These are phyloP conservation scores for Oncorhynchus clarkii DNA, from an alignment of 2,113 vertebrate species.

Conservation along the genomic window DNA sequence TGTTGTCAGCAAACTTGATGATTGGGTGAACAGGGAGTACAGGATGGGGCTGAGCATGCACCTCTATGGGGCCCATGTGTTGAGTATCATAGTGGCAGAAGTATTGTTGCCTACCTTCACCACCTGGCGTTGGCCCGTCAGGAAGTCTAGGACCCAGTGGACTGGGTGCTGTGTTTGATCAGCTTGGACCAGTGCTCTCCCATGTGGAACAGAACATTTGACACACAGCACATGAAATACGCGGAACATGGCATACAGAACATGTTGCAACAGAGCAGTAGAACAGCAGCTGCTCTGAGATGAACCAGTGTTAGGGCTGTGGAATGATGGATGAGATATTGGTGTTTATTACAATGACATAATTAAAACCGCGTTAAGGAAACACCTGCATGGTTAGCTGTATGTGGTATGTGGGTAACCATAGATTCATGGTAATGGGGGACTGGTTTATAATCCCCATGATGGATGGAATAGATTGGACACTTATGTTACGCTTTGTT, in stretches of 20 bases:
- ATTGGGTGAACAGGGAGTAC: too few relatives aligned
- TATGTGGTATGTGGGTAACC: not conserved
- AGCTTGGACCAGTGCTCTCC: conserved; percentile 16
- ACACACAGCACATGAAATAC: not conserved
- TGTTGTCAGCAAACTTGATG: too few relatives aligned
- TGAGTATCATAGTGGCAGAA: too few relatives aligned
- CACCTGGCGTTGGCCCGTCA: too few relatives aligned
- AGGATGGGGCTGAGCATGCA: too few relatives aligned
- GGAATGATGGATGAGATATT: not conserved
- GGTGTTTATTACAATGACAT: not conserved
- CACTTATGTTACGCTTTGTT: not conserved
- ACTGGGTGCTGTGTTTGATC: conserved; percentile 33
- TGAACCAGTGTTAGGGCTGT: not conserved
- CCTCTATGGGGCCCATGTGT: too few relatives aligned
- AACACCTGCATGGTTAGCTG: not conserved
- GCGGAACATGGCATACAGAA: not conserved
- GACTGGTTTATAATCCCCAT: not conserved
- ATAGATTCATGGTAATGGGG: not conserved
- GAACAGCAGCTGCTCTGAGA: not conserved
- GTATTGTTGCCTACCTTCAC: too few relatives aligned
- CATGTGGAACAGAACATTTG: conserved; percentile 7
- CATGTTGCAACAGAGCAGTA: not conserved
- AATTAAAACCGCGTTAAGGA: conserved; percentile 1
- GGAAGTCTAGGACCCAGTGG: not conserved
- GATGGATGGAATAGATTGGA: not conserved